Conservation (phyloP, 1,140 invertebrate species). For the Drosophila ficusphila region DNA sequence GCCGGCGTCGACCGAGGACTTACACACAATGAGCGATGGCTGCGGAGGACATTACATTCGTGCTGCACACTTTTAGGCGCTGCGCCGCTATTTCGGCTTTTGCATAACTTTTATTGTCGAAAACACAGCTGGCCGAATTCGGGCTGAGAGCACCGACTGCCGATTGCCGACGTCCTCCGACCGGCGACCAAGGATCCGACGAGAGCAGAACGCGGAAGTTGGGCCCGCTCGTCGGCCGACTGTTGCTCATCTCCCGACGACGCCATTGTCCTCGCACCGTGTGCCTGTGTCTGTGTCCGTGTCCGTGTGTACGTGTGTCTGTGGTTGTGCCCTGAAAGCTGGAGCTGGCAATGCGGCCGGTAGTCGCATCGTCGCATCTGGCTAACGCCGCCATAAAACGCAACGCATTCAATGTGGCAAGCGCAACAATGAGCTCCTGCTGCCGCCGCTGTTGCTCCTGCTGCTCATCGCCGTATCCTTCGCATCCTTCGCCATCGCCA, state of each 20-base stretch:
- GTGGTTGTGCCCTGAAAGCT: slow-evolving; percentile 40
- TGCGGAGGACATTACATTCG: slow-evolving; percentile 15
- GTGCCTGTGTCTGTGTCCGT: not conserved
- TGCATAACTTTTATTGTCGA: slow-evolving; percentile 78
- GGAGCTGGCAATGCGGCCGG: slow-evolving; percentile 73
- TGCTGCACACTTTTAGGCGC: slow-evolving; percentile 67
- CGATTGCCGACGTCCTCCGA: not conserved
- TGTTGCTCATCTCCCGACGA: slow-evolving; percentile 73
- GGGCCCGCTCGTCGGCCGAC: slow-evolving; percentile 36
- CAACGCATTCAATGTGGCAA: slow-evolving; percentile 83
- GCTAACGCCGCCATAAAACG: slow-evolving; percentile 79
- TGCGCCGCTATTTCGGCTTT: slow-evolving; percentile 63
- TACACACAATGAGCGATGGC: slow-evolving; percentile 32
- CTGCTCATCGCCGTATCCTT: slow-evolving; percentile 33
- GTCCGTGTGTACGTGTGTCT: slow-evolving; percentile 17
- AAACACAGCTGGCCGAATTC: slow-evolving; percentile 58
- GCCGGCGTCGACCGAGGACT: slow-evolving; percentile 12
- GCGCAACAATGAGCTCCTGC: slow-evolving; percentile 78
- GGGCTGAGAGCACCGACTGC: slow-evolving; percentile 34
- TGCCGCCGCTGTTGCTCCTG: slow-evolving; percentile 24
- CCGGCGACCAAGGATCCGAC: slow-evolving; percentile 7
- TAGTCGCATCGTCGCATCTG: slow-evolving; percentile 81
- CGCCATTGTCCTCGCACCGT: slow-evolving; percentile 37
- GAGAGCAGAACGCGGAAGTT: slow-evolving; percentile 42
- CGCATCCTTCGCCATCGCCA: slow-evolving; percentile 10